Base-by-base conservation (phyloP, 2,888 invertebrate genomes). In the Polyommatus iphigenia region DNA sequence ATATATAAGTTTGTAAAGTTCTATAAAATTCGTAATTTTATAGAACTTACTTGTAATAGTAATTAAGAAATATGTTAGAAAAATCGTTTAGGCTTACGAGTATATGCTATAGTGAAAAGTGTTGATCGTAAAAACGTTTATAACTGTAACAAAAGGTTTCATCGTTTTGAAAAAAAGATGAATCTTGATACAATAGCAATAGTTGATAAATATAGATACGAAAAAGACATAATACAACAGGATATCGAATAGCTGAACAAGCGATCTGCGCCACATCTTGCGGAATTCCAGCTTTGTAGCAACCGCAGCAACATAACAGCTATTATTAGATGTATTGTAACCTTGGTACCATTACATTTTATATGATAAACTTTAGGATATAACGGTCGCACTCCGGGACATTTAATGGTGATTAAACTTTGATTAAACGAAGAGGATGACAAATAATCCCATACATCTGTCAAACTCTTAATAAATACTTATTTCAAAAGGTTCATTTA, bases 261-360 rank as follows among this genome's bases (percentile, higher is more conserved):
- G 73, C 6, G 29, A 50, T 75, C 75, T 75, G 20, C 75, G 54
- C 75, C 75, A 75, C 50, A 75, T 73, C 75, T 50, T 29, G 75
- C n/a, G 73, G 73, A 73, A 73, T 73, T 46, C 46, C 24, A 24
- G 15, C 73, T 73, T 73, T 50, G 73, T 24, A 46, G 0, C 29
- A 75, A 75, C 46, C 75, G 75, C 75, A 75, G 32, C 50, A 54
- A 75, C 54, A 75, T 54, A 29, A 32, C 24, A 75, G 6, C 54
- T 54, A 75, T 75, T 75, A 32, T 75, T 75, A 75, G 50, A 24
- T 13, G 46, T 50, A 50, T 29, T 29, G 18, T 15, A 50, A 75
- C 75, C 75, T 75, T 75, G 75, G 75, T 54, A 54, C 54, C 75
- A 54, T 54, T 75, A 54, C 54, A 18, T 29, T 54, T 75, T 54